Base-by-base conservation (phyloP, 2,888 invertebrate species). In the Tetragonula carbonaria region DNA sequence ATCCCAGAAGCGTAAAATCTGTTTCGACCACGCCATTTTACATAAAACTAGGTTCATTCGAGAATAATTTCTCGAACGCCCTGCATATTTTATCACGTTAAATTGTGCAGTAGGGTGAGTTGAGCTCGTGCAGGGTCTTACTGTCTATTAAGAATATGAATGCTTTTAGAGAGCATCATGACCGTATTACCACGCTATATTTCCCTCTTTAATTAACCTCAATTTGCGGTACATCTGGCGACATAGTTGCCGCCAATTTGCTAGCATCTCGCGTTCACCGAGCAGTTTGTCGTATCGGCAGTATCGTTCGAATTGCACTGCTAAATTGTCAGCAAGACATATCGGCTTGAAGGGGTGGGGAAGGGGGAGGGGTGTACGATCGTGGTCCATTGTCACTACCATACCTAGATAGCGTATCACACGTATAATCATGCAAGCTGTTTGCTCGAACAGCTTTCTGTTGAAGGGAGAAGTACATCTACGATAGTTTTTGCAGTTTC, bases 171-270 rank as follows among this genome's bases (percentile, higher is more conserved):
- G 57, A 45, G 63, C 76, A 81, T 83, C 76, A 71, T 74, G 55
- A 65, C 28, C 68, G 76, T 68, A 57, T 73, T 80, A 55, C 70
- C 76, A 66, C 62, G 62, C 45, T 68, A 75, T 75, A 73, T 78
- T 78, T 84, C 78, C 81, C 81, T 76, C 81, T 81, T 81, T 84
- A 86, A 84, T 86, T 84, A 84, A 74, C 78, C 74, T 75, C 74
- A 84, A 86, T 86, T 84, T 81, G 70, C 66, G 28, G 63, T 67
- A 55, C 85, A 86, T 84, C 78, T 86, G 85, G 68, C 78, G 86
- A 74, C 82, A 86, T 73, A 82, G 75, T 85, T 85, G 80, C 67
- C 74, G 63, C 78, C 80, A 84, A 82, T 85, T 82, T 78, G 74
- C 82, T 62, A 70, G 81, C 75, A 70, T 81, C 75, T 84, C 84